Base-by-base conservation (phyloP, 2,797 vertebrate species). In the Lepilemur septentrionalis region DNA sequence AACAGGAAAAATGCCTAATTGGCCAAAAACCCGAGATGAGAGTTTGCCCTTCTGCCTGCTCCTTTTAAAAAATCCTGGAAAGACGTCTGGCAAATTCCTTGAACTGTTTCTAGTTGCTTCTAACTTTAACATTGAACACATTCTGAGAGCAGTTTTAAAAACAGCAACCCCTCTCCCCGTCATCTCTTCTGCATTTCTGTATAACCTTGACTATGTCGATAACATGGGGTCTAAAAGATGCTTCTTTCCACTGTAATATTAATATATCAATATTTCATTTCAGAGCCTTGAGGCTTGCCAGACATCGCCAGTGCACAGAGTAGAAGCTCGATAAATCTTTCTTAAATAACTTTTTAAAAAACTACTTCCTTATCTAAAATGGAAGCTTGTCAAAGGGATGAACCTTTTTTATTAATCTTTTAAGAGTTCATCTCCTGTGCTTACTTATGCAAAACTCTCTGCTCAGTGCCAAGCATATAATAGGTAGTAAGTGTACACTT, bases 71-170 rank as follows among this genome's bases (percentile, higher is more conserved):
- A 94, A 50, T 30, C 65, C 69, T 57, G n/a, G 59, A 72, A 73
- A 85, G 2, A 1, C 4, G 80, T 95, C 85, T n/a, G 46, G 41
- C 2, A 92, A 96, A 59, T 88, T 88, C 76, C 70, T 63, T 52
- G 28, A 83, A 75, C 15, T 79, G 6, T 25, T 83, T 94, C 65
- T 13, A n/a, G 15, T 11, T 46, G 38, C 78, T 48, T 78, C 63
- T 75, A 72, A 91, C n/a, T 94, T 78, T 69, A 69, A 82, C 32
- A n/a, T 1, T 55, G 52, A 72, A 38, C 13, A 14, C 48, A 67
- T 48, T 67, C 92, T 87, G 69, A 76, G 35, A 57, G 50, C 72
- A 28, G 30, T 94, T 82, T 72, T 73, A 43, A 96, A 96, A 93
- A 48, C 59, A 73, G 3, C 20, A 2, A 1, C 32, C 1, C 5